Base-by-base conservation (phyloP, 2,113 vertebrate genomes). In the Oreocharis arfaki region DNA sequence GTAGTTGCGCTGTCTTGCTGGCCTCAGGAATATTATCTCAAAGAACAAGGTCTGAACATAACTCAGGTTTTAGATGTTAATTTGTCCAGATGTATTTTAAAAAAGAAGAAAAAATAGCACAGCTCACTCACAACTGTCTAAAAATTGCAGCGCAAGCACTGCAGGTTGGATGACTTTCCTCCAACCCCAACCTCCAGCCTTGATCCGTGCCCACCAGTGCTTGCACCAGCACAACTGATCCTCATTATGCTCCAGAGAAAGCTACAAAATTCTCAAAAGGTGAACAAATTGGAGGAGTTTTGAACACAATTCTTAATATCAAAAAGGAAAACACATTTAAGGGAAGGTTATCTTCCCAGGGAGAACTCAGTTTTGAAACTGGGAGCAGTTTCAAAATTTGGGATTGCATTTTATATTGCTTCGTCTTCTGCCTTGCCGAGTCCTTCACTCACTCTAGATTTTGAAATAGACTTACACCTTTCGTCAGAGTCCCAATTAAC, bases 11-110 rank as follows among this genome's bases (percentile, higher is more conserved):
- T 73, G 16, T 56, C 63, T 69, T 84, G 67, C 89, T 83, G 78
- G 75, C 91, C 92, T 95, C 85, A 73, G 84, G 94, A 89, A 95
- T 63, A 80, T 83, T 59, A 88, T 55, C 79, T 68, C 56, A 63
- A 59, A 93, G 84, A 95, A 60, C 81, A 91, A 75, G 67, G 46
- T 35, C 60, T 69, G 71, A 95, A 56, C 68, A 46, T 42, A 80
- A 83, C 28, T 44, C 50, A 47, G 53, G 86, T 55, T 87, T 74
- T 30, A 92, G 84, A 60, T 59, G 56, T 71, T 70, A 81, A 93
- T 96, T 95, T 65, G 44, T 37, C 71, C 50, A 59, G 68, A 57
- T 44, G 41, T 63, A 39, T 67, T 92, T 68, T 19, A 24, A 74
- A 94, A 52, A 52, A 37, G 22, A 35, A 26, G 9, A 23, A 65